Evolutionary conservation across 2,113 vertebrate genomes (phyloP).

Genomic region (Nibea coibor): DNA sequence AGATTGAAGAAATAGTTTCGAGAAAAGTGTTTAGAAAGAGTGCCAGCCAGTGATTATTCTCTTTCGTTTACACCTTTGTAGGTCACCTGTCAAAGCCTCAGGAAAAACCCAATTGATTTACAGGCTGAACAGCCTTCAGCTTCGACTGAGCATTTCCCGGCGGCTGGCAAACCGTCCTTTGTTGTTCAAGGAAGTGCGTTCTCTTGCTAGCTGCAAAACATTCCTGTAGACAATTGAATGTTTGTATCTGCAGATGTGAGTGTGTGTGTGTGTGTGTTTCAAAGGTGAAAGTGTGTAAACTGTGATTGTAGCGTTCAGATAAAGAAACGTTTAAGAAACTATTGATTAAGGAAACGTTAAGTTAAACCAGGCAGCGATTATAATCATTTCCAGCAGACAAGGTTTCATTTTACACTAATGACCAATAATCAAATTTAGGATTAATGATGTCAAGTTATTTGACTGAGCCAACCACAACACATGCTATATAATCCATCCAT

Average conservation of each 20-base stretch:
- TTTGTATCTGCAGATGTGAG: slow-evolving; percentile 44
- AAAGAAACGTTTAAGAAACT: neutral
- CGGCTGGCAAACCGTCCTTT: slow-evolving; percentile 45
- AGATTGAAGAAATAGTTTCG: neutral
- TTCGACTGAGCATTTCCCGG: slow-evolving; percentile 34
- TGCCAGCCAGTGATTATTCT: slow-evolving; percentile 11
- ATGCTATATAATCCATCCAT: no score
- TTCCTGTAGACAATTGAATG: slow-evolving; percentile 49
- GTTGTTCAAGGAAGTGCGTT: slow-evolving; percentile 58
- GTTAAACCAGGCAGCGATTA: neutral
- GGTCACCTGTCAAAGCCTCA: slow-evolving; percentile 8
- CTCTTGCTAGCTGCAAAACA: slow-evolving; percentile 45
- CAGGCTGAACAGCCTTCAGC: slow-evolving; percentile 17
- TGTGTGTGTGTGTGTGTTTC: neutral
- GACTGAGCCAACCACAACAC: neutral
- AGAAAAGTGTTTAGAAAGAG: neutral
- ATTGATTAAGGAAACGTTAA: neutral
- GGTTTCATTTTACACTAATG: neutral
- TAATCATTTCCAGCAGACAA: neutral
- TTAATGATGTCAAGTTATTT: neutral
- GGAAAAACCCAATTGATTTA: slow-evolving; percentile 24
- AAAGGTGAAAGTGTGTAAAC: slow-evolving; percentile 33
- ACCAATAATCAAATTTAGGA: neutral
- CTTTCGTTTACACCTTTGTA: neutral
- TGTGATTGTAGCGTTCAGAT: neutral